A percentile compares a stretch with the other conserved stretches of the same genome.
phyloP scores from a whole-genome alignment of 2,888 invertebrate genomes.

The Tipula lateralis region DNA sequence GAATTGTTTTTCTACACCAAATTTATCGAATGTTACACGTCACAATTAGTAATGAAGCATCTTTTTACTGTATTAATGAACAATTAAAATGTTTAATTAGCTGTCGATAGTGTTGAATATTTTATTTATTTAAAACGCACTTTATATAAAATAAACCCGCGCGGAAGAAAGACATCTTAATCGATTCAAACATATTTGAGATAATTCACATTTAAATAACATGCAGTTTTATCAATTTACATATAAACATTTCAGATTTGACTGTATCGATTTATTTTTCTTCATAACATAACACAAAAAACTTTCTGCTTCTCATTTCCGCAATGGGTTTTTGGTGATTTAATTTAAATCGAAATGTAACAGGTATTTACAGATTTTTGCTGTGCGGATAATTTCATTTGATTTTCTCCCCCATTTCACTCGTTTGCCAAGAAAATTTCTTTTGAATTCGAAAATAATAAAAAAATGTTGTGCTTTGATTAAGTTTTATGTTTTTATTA shows the following conservation, averaged over 20 bases:
- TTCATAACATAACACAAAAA: background rate
- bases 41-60: no score
- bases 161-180: no score
- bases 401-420: background rate
- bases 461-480: background rate
- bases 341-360: background rate
- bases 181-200: background rate
- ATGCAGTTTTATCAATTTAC: constrained; percentile 6
- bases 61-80: no score
- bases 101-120: no score
- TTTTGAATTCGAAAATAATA: background rate
- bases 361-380: background rate
- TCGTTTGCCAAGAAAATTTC: background rate
- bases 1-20: no score
- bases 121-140: no score
- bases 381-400: background rate
- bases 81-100: no score
- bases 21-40: no score
- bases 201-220: background rate
- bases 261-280: background rate
- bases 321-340: background rate
- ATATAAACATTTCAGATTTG: background rate
- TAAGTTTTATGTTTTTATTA: constrained; percentile 13
- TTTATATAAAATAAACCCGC: no score
- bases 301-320: background rate